Evolutionary conservation across 2,113 vertebrate species (phyloP).

Genomic region (Diglossa brunneiventris): DNA sequence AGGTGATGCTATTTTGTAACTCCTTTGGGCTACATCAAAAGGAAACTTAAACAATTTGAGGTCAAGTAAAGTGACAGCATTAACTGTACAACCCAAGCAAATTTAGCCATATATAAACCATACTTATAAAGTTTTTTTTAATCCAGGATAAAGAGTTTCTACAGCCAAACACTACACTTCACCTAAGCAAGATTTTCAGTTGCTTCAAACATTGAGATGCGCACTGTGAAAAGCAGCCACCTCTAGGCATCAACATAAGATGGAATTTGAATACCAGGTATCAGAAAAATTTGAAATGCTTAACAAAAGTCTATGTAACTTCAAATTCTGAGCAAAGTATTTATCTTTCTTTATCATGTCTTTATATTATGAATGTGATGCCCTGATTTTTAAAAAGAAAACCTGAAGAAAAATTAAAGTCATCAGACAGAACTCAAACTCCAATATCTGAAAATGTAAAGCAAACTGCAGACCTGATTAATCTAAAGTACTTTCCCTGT

Average conservation of each 20-base stretch:
- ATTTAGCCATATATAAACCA: background rate
- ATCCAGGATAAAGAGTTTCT: background rate
- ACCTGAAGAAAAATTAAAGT: background rate
- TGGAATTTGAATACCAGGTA: background rate
- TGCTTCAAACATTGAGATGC: background rate
- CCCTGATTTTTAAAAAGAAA: background rate
- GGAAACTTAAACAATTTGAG: background rate
- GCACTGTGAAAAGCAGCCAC: background rate
- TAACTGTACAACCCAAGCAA: background rate
- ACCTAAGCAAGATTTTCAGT: background rate
- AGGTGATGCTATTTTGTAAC: background rate
- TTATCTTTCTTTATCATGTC: background rate
- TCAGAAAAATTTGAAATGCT: background rate
- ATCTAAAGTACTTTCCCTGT: background rate
- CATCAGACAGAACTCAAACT: background rate
- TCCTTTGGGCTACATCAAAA: background rate
- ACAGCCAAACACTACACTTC: background rate
- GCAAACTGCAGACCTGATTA: background rate
- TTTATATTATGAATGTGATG: background rate
- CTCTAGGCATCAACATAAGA: background rate
- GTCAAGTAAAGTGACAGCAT: background rate
- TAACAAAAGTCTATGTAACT: fast-evolving
- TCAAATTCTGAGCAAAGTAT: background rate
- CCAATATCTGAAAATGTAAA: background rate
- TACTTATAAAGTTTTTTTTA: background rate